A percentile compares a stretch with the other conserved stretches of the same genome.
Conservation (phyloP, 2,113 vertebrate species). For the Bostrychus sinensis region DNA sequence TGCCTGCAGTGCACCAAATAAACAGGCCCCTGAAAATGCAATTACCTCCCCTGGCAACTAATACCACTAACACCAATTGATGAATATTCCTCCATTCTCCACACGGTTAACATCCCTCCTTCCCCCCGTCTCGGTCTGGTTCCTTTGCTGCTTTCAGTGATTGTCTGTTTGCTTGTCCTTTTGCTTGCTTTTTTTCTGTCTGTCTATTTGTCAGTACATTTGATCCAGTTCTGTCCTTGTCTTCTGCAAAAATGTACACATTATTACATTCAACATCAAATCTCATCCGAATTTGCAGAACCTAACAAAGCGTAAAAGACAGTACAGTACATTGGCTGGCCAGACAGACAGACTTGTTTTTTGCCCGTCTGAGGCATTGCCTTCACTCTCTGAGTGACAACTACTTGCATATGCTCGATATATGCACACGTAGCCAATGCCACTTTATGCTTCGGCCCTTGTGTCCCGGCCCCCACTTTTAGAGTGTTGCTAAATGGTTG, state of each 20-base stretch:
- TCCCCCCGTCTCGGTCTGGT: conserved; percentile 55
- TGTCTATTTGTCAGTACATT: conserved; percentile 76
- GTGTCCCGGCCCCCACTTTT: conserved; percentile 70
- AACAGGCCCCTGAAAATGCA: conserved; percentile 45
- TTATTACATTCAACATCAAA: conserved; percentile 68
- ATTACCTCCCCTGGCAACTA: conserved; percentile 55
- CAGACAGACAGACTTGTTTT: conserved; percentile 76
- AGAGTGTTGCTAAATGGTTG: conserved; percentile 77
- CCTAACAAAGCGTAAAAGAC: conserved; percentile 8
- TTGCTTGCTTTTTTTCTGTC: conserved; percentile 72
- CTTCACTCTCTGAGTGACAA: conserved; percentile 74
- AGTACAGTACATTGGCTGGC: conserved; percentile 56
- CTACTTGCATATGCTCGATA: conserved; percentile 78
- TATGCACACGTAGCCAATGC: conserved; percentile 80
- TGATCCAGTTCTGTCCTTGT: conserved; percentile 69
- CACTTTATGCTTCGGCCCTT: conserved; percentile 73
- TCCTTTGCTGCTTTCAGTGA: conserved; percentile 64
- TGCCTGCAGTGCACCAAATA: conserved; percentile 51
- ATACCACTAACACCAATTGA: conserved; percentile 65
- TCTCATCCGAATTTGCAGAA: conserved; percentile 57
- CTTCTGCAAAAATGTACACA: conserved; percentile 66
- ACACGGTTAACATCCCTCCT: conserved; percentile 63
- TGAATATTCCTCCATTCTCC: conserved; percentile 41
- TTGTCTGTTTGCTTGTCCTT: conserved; percentile 67
- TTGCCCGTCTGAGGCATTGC: conserved; percentile 72